These are phyloP conservation scores for Salticus scenicus DNA, from an alignment of 2,888 invertebrate genomes.

Conservation along the genomic window DNA sequence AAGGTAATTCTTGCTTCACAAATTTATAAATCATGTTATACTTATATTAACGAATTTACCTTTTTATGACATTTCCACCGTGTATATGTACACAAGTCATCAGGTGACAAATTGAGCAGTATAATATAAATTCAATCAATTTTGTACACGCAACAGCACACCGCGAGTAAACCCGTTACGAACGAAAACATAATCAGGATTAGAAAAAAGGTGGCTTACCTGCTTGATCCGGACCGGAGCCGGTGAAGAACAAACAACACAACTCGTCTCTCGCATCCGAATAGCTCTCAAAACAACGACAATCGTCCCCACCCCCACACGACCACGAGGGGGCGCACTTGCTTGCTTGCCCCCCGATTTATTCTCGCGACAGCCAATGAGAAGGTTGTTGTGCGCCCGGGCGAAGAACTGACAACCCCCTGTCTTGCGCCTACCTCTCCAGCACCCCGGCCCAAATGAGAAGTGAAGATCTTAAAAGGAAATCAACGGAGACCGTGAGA, in stretches of 20 bases:
- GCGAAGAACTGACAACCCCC: constrained; percentile 11
- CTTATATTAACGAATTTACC: too few species aligned
- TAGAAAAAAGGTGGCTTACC: neutral
- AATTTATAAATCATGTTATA: too few species aligned
- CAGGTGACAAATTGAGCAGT: too few species aligned
- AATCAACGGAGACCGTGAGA: neutral
- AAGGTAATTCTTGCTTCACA: too few species aligned
- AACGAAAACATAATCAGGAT: neutral
- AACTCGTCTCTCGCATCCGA: constrained; percentile 9
- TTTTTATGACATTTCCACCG: too few species aligned
- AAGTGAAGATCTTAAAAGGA: constrained; percentile 6
- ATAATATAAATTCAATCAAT: too few species aligned
- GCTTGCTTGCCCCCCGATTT: neutral
- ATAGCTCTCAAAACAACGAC: neutral
- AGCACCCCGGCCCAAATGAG: neutral
- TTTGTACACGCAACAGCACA: too few species aligned
- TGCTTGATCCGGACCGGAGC: neutral
- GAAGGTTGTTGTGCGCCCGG: neutral
- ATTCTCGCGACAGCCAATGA: neutral
- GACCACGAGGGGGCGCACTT: constrained; percentile 14
- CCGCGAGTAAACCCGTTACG: too few species aligned
- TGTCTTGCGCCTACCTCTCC: neutral
- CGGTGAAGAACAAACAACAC: constrained; percentile 6
- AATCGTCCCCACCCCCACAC: neutral
- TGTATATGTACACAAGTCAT: too few species aligned